Evolutionary conservation across 2,888 invertebrate genomes (phyloP), one percentile per base, ranked within the genome.

Genomic region (Agriotes lineatus): DNA sequence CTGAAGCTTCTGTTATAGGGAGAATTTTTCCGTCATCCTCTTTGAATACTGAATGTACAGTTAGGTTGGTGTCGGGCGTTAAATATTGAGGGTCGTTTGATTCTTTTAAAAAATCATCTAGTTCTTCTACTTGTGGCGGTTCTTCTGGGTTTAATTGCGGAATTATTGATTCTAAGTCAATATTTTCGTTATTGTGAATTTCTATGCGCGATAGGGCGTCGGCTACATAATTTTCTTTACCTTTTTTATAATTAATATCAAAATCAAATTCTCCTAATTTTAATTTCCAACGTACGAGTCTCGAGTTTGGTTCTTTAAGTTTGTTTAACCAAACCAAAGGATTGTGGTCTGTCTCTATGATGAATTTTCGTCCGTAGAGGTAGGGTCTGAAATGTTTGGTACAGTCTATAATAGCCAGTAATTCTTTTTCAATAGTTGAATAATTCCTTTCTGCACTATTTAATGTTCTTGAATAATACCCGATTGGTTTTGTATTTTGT

Each of bases 181-280:
- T 25, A 25, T 25, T 7, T 18, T 60, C 35, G n/a, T 60, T 60
- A 6, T 19, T 2, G n/a, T 54, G 1, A 2, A 60, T 60, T 19
- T 60, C 60, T 48, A 60, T 48, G 0, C 57, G 60, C 62, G 74
- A 73, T 73, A 71, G 70, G 70, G 72, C 69, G 75, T 78, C 75
- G 77, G 71, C 68, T 0, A 64, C 68, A 6, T 19, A 4, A 20
- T 68, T 71, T 59, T 64, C 67, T 68, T 71, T 68, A 1, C 68
- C 68, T 48, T 60, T 68, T 20, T 48, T 58, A 39, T 64, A 71
- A 6, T 33, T 35, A 9, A 68, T 18, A 2, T 50, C 54, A 30
- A 39, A 70, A 42, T 63, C 45, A 10, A 67, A 63, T 54, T 69
- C 65, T 10, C 35, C 65, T 16, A 69, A 14, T 66, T 54, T 69